These are phyloP conservation scores for Brotula barbata DNA, from an alignment of 2,797 vertebrate species.

Conservation along the genomic window DNA sequence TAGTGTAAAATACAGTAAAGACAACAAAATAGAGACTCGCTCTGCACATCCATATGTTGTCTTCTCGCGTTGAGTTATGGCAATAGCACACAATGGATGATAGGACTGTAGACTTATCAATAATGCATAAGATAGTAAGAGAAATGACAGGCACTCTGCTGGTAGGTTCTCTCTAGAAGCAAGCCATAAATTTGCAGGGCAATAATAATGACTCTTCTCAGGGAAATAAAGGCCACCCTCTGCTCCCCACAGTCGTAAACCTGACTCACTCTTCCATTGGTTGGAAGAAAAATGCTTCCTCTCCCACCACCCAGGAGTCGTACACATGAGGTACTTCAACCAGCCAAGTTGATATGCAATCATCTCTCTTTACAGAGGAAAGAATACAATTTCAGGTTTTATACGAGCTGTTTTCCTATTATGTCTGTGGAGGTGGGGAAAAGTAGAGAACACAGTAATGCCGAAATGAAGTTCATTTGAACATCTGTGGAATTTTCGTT, in stretches of 20 bases:
- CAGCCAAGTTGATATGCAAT: constrained; percentile 78
- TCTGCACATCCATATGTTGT: constrained; percentile 58
- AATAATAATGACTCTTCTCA: constrained; percentile 82
- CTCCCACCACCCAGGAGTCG: constrained; percentile 72
- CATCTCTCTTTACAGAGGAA: constrained; percentile 75
- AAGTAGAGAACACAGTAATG: constrained; percentile 48
- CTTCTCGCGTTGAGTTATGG: constrained; percentile 68
- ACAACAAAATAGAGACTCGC: constrained; percentile 44
- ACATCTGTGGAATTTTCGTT: constrained; percentile 42
- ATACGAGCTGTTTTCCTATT: constrained; percentile 70
- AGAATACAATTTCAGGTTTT: constrained; percentile 75
- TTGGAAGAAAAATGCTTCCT: constrained; percentile 77
- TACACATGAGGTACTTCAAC: constrained; percentile 73
- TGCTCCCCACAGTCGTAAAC: constrained; percentile 80
- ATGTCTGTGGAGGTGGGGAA: constrained; percentile 58
- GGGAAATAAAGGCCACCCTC: constrained; percentile 80
- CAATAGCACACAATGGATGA: constrained; percentile 72
- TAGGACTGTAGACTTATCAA: constrained; percentile 77
- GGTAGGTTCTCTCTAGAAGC: constrained; percentile 76
- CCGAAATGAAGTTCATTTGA: constrained; percentile 55
- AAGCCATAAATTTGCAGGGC: constrained; percentile 79
- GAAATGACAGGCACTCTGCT: constrained; percentile 79
- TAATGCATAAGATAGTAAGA: constrained; percentile 79
- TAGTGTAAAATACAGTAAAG: constrained; percentile 46
- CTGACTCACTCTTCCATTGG: constrained; percentile 79